phyloP scores from a whole-genome alignment of 2,113 vertebrate species.

The Perca fluviatilis region DNA sequence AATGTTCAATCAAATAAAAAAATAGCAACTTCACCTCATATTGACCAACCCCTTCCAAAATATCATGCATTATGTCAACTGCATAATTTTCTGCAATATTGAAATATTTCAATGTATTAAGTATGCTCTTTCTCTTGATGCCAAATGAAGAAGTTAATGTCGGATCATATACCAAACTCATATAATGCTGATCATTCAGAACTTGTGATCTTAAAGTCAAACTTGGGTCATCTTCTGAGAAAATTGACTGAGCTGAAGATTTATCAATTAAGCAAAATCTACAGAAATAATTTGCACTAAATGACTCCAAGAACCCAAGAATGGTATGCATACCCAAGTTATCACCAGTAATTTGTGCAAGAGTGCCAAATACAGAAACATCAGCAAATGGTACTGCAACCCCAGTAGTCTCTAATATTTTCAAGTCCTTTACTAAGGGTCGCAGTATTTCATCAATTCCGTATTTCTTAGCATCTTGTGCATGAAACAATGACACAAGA shows the following conservation, averaged over 20 bases:
- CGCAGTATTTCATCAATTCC: no score
- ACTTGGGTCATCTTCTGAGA: conserved; percentile 5
- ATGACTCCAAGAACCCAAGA: conserved; percentile 26
- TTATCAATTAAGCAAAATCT: conserved; percentile 19
- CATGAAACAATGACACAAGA: conserved; percentile 20
- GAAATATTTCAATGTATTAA: conserved; percentile 58
- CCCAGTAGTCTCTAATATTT: no score
- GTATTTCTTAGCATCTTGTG: no score
- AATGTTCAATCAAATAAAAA: conserved; percentile 10
- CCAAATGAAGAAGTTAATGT: conserved; percentile 9
- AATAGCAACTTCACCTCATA: conserved; percentile 25
- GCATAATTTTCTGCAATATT: conserved; percentile 46
- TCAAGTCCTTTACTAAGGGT: no score
- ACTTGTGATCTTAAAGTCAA: no score
- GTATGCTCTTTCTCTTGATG: conserved; percentile 24
- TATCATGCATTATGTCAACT: conserved; percentile 65
- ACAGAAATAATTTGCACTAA: conserved; percentile 31
- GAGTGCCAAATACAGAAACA: background rate
- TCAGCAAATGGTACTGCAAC: no score
- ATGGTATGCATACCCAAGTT: background rate
- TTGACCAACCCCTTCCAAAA: conserved; percentile 55
- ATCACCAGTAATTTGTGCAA: background rate
- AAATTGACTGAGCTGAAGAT: conserved; percentile 10
- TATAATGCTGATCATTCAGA: conserved; percentile 11
- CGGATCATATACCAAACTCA: conserved; percentile 4